phyloP scores from a whole-genome alignment of 2,888 invertebrate species.

The Eremobia ochroleuca region DNA sequence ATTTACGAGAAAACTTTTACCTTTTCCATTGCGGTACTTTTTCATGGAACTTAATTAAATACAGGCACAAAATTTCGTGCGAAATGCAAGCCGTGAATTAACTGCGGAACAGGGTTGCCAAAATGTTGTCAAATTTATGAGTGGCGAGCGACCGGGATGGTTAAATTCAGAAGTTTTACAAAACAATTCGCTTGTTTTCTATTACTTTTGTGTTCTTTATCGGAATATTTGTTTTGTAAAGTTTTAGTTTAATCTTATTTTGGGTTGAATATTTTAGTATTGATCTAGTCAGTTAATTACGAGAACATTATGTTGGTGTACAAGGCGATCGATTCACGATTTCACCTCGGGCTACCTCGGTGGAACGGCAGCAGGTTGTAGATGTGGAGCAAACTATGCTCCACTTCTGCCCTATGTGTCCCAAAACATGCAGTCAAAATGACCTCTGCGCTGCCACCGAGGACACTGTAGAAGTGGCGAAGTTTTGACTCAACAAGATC shows the following conservation, averaged over 20 bases:
- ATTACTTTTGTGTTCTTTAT: constrained; percentile 42
- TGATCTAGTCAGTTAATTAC: not conserved
- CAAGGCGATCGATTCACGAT: not conserved
- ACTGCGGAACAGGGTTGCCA: constrained; percentile 70
- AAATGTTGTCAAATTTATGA: constrained; percentile 64
- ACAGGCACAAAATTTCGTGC: constrained; percentile 83
- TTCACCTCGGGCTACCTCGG: not conserved
- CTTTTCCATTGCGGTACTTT: constrained; percentile 78
- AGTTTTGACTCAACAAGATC: not conserved
- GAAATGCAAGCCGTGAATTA: constrained; percentile 81
- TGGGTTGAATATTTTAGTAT: constrained; percentile 19
- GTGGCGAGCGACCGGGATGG: constrained; percentile 22
- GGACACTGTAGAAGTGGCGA: not conserved
- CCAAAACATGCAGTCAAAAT: not conserved
- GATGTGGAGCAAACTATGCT: not conserved
- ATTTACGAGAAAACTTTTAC: constrained; percentile 75
- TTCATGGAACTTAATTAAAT: constrained; percentile 85
- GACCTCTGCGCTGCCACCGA: not conserved
- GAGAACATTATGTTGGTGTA: not conserved
- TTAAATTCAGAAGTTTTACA: constrained; percentile 51
- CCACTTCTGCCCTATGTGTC: not conserved
- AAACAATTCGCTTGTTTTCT: constrained; percentile 29
- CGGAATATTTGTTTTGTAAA: constrained; percentile 35
- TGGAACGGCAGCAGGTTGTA: accelerated
- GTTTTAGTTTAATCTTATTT: constrained; percentile 27